Conservation (phyloP, 2,888 invertebrate genomes). For the Metallyticus violacea region DNA sequence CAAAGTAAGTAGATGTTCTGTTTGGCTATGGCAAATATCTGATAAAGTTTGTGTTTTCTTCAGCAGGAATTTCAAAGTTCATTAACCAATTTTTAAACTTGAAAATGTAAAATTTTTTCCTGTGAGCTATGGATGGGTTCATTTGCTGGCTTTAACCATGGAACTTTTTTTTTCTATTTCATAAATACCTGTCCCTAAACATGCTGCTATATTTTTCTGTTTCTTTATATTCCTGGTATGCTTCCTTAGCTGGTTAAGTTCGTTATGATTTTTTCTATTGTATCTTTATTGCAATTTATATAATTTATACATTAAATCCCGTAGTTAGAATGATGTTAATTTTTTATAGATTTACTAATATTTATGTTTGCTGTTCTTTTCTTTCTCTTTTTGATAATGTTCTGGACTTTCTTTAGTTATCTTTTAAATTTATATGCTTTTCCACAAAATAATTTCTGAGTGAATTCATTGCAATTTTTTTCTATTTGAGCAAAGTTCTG, state of each 20-base stretch:
- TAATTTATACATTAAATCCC: no score
- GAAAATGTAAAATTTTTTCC: not conserved
- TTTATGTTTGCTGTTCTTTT: no score
- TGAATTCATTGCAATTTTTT: no score
- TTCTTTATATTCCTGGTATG: not conserved
- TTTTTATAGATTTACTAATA: no score
- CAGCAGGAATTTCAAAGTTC: not conserved
- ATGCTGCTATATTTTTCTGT: not conserved
- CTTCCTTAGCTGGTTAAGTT: not conserved
- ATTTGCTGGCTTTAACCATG: not conserved
- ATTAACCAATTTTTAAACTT: not conserved
- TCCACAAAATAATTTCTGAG: no score
- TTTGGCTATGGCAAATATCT: not conserved
- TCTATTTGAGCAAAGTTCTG: no score
- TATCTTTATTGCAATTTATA: no score
- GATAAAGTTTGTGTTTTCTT: not conserved
- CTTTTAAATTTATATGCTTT: no score
- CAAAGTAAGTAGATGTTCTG: not conserved
- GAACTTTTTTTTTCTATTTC: not conserved
- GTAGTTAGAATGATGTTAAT: no score
- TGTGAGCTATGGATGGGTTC: not conserved
- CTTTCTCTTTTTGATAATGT: no score
- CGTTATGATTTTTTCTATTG: no score
- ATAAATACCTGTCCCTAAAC: not conserved
- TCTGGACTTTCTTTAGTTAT: no score